Evolutionary conservation across 2,113 vertebrate species (phyloP).

Genomic region (Albula glossodonta): DNA sequence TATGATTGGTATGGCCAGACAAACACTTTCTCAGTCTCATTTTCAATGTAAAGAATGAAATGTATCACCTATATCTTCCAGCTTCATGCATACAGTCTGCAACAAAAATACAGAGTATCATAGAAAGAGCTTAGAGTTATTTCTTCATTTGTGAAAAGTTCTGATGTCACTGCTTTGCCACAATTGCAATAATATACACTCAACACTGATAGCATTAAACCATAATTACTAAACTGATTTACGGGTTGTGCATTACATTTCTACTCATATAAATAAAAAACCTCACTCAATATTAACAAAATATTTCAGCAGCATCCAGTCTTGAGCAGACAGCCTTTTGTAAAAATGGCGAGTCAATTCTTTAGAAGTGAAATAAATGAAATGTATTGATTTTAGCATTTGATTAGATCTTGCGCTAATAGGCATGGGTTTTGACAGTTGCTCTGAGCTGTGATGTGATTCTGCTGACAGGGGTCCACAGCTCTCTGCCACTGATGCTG

Average conservation of each 20-base stretch:
- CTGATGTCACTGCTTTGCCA: not conserved
- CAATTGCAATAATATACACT: slow-evolving; percentile 6
- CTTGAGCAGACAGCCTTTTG: not conserved
- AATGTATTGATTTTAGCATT: slow-evolving; percentile 5
- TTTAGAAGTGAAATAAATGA: slow-evolving; percentile 3
- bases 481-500: not conserved
- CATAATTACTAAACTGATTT: slow-evolving; percentile 18
- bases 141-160: slow-evolving; percentile 17
- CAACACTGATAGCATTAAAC: not conserved
- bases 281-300: slow-evolving; percentile 8
- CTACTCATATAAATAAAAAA: slow-evolving; percentile 2
- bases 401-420: slow-evolving; percentile 8
- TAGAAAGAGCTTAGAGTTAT: not conserved
- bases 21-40: too few relatives aligned
- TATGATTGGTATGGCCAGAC: too few relatives aligned
- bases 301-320: not conserved
- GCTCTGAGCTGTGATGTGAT: not conserved
- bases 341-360: not conserved
- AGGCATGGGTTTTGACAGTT: slow-evolving; percentile 6
- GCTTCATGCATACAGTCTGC: too few relatives aligned
- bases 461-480: not conserved
- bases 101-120: not conserved
- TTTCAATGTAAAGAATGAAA: too few relatives aligned
- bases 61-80: too few relatives aligned
- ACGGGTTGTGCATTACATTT: not conserved